Base-by-base conservation (phyloP, 2,888 invertebrate species). In the Hermodice carunculata region DNA sequence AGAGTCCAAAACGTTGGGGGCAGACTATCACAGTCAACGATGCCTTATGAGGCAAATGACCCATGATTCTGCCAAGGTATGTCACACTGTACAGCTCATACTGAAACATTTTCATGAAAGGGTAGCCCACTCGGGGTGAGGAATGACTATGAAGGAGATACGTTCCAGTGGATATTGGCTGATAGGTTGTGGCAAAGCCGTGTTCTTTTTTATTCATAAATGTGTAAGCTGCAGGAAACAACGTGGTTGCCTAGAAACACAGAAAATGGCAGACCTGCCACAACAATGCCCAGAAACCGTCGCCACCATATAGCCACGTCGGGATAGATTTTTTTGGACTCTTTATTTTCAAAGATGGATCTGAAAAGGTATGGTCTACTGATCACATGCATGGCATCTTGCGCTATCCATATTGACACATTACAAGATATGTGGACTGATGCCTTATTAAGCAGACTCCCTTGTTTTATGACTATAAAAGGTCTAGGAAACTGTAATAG, bases 331-430 rank as follows among this genome's bases (percentile, higher is more conserved):
- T 4, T 22, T 64, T 64, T 44, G 64, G 64, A 51, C 64, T 60
- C 8, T 64, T 58, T 32, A 28, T 11, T 19, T 37, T 61, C 6
- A 51, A 42, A 43, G 31, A 51, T 17, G 42, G 44, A 51, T 24
- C 8, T 37, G 6, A 54, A 62, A 28, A 8, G 62, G 22, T 62
- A 48, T 26, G 56, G 62, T 31, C 46, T 37, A n/a, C 14, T 61
- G 26, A 43, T 43, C 43, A 58, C 61, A 6, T 62, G 61, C 43
- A 14, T 61, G n/a, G 14, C 14, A 17, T 61, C 53, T 24, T 72
- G 73, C 44, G 78, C 78, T 3, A 65, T 78, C 1, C 76, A 79
- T 40, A n/a, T 79, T 22, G 78, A 78, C 29, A 26, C 44, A 2
- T n/a, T 28, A 4, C 26, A 66, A 17, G 32, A 44, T 8, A 19